A percentile compares a stretch with the other conserved stretches of the same genome.
Evolutionary conservation across 2,797 vertebrate genomes (phyloP).

Genomic region (Anomalospiza imberbis): DNA sequence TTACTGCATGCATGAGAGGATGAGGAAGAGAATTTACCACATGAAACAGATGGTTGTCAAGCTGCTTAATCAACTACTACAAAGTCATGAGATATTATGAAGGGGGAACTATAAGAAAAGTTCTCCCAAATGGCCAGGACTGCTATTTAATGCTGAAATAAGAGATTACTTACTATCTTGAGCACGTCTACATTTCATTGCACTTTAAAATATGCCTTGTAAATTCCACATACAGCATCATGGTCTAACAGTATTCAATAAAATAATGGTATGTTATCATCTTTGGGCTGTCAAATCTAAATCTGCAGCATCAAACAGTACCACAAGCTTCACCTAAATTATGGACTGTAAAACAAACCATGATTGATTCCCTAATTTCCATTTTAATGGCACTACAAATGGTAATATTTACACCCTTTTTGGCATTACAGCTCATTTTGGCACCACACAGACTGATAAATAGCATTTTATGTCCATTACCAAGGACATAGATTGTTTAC

Average conservation of each 20-base stretch:
- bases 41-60: background rate
- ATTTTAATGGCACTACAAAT: slow-evolving; percentile 55
- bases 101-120: background rate
- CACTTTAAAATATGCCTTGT: background rate
- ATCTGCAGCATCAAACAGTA: background rate
- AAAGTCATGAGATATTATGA: background rate
- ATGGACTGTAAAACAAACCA: background rate
- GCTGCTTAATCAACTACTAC: background rate
- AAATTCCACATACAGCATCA: background rate
- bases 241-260: background rate
- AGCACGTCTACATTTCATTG: background rate
- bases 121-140: background rate
- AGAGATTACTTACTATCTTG: background rate
- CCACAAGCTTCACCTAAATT: background rate
- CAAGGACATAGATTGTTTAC: slow-evolving; percentile 8
- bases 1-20: background rate
- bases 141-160: background rate
- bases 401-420: slow-evolving; percentile 49
- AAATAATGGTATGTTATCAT: background rate
- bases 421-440: slow-evolving; percentile 20
- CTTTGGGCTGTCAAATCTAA: background rate
- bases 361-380: slow-evolving; percentile 46
- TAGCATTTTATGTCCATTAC: slow-evolving; percentile 31
- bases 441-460: slow-evolving; percentile 30
- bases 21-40: background rate